A percentile compares a stretch with the other conserved stretches of the same genome.
phyloP scores from a whole-genome alignment of 2,797 vertebrate genomes.

The Sternarchorhynchus goeldii region DNA sequence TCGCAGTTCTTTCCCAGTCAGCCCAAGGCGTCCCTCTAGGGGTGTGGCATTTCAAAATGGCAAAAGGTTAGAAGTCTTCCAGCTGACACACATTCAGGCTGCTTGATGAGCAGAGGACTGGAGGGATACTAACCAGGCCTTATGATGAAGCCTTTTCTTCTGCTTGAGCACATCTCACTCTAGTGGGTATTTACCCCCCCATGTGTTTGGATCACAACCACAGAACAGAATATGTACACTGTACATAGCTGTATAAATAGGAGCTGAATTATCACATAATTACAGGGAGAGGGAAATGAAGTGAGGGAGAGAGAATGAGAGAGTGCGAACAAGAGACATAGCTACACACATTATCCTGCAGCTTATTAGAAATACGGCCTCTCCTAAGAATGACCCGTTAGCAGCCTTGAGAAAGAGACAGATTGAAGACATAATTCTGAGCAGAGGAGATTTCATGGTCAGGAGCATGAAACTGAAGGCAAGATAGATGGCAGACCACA shows the following conservation, averaged over 20 bases:
- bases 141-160: conserved; percentile 12
- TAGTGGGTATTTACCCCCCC: conserved; percentile 4
- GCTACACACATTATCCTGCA: conserved; percentile 12
- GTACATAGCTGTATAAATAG: conserved; percentile 19
- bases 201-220: conserved; percentile 5
- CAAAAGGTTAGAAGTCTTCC: conserved; percentile 51
- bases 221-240: background rate
- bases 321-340: too few relatives aligned
- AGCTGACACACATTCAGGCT: conserved; percentile 10
- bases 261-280: conserved; percentile 14
- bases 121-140: conserved; percentile 29
- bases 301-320: background rate
- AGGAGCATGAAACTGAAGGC: conserved; percentile 74
- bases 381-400: conserved; percentile 61
- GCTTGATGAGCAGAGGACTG: conserved; percentile 34
- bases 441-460: conserved; percentile 75
- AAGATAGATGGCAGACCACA: conserved; percentile 65
- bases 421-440: conserved; percentile 80
- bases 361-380: conserved; percentile 46
- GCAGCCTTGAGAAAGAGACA: conserved; percentile 68
- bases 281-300: conserved; percentile 16
- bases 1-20: conserved; percentile 38
- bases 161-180: conserved; percentile 3
- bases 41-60: conserved; percentile 57
- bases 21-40: conserved; percentile 46